Conservation (phyloP, 2,113 vertebrate genomes). For the Apaloderma vittatum region DNA sequence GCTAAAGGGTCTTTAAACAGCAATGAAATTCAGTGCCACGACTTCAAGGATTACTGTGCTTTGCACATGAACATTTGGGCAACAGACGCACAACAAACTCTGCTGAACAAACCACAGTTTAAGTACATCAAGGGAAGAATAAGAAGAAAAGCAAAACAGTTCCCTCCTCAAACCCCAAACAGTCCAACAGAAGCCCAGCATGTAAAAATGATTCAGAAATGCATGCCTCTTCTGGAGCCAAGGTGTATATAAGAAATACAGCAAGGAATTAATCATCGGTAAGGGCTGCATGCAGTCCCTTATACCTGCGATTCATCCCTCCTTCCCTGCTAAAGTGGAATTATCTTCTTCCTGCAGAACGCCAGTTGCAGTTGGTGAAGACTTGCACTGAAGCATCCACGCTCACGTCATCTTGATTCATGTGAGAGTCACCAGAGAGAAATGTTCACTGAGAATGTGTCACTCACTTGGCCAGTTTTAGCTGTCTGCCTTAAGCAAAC, state of each 20-base stretch:
- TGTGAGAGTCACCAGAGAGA: background rate
- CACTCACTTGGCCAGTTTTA: background rate
- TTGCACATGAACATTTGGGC: background rate
- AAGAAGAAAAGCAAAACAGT: background rate
- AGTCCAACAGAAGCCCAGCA: background rate
- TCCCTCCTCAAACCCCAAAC: background rate
- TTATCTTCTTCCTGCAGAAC: background rate
- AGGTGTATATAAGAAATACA: background rate
- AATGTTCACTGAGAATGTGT: background rate
- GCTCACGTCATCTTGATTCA: background rate
- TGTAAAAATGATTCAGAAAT: background rate
- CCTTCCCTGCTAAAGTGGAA: background rate
- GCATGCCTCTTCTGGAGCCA: background rate
- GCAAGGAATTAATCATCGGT: background rate
- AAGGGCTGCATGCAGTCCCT: background rate
- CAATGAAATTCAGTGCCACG: background rate
- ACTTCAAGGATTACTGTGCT: slow-evolving; percentile 25
- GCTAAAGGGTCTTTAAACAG: background rate
- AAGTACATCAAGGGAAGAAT: background rate
- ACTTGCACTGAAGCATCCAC: background rate
- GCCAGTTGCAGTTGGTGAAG: background rate
- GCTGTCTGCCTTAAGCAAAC: slow-evolving; percentile 13
- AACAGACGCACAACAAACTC: background rate
- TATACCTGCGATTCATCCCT: background rate
- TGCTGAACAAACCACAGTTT: background rate